Conservation (phyloP, 2,888 invertebrate genomes). For the Unio pictorum region DNA sequence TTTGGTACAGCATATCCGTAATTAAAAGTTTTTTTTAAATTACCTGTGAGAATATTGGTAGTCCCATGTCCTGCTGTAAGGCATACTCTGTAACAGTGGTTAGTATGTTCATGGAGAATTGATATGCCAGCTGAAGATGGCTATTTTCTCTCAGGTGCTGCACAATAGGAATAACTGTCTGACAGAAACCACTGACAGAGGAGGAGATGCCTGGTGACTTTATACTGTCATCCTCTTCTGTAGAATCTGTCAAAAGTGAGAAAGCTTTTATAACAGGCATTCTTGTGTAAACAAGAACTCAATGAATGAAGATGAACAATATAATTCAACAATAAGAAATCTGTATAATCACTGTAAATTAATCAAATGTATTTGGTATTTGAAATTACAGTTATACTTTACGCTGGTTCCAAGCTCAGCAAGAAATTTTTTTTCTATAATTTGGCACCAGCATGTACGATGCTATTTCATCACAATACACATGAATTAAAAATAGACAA, state of each 20-base stretch:
- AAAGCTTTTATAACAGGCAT: no score
- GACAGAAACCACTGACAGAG: conserved; percentile 9
- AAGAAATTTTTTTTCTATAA: no score
- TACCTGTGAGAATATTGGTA: conserved; percentile 26
- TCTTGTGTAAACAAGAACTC: no score
- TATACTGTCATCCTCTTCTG: conserved; percentile 11
- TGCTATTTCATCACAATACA: no score
- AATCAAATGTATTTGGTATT: no score
- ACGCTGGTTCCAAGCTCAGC: no score
- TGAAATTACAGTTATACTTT: no score
- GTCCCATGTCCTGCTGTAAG: conserved; percentile 43
- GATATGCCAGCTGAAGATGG: conserved; percentile 50
- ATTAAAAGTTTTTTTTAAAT: background rate
- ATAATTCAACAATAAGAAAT: no score
- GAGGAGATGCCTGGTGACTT: background rate
- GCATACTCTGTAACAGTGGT: conserved; percentile 34
- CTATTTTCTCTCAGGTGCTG: conserved; percentile 49
- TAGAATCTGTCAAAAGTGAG: background rate
- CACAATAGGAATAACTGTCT: conserved; percentile 38
- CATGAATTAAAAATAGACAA: no score
- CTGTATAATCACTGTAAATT: no score
- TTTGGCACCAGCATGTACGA: no score
- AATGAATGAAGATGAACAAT: no score
- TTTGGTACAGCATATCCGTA: background rate
- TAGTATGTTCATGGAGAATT: conserved; percentile 41